Evolutionary conservation across 2,888 invertebrate species (phyloP).

Genomic region (Hartigia nigra): DNA sequence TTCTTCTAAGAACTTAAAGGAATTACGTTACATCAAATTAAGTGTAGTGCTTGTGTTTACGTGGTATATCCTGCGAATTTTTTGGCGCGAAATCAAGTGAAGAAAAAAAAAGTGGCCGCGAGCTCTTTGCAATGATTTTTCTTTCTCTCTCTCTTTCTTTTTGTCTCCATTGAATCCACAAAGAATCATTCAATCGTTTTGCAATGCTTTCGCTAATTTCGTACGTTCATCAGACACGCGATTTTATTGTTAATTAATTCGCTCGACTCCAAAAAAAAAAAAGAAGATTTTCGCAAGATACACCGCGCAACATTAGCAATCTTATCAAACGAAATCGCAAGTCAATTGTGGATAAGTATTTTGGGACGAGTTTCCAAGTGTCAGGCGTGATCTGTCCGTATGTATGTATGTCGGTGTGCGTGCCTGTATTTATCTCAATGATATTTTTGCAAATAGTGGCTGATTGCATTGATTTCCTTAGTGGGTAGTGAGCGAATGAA

Average conservation of each 20-base stretch:
- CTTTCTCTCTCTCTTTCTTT: background rate
- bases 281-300: background rate
- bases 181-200: background rate
- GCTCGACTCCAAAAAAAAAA: background rate
- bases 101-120: background rate
- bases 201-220: background rate
- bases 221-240: background rate
- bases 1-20: conserved; percentile 75
- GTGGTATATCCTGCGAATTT: background rate
- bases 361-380: background rate
- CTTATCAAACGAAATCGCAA: background rate
- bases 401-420: background rate
- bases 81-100: background rate
- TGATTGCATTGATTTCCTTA: conserved; percentile 16
- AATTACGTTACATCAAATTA: conserved; percentile 31
- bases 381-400: background rate
- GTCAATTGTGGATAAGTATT: background rate
- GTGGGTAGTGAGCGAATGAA: background rate
- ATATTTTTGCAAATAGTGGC: background rate
- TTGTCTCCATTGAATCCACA: background rate
- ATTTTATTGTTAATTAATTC: background rate
- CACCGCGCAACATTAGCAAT: background rate
- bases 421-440: background rate
- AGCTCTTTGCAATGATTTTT: background rate
- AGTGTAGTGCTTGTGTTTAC: conserved; percentile 32